phyloP scores from a whole-genome alignment of 2,888 invertebrate genomes.

The Mesorhabditis spiculigera region DNA sequence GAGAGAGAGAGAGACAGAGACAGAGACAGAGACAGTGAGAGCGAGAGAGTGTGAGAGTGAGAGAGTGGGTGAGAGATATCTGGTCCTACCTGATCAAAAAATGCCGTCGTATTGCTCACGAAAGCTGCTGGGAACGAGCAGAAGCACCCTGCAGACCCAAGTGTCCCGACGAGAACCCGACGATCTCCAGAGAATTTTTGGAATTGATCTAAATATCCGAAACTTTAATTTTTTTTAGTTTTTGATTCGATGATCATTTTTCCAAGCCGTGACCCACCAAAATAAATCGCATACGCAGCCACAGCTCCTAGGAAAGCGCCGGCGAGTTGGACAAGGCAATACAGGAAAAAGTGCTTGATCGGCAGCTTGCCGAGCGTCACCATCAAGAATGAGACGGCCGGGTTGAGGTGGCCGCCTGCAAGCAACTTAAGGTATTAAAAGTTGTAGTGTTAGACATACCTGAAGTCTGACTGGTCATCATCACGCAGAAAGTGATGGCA shows the following conservation, averaged over 20 bases:
- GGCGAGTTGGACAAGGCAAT: conserved; percentile 38
- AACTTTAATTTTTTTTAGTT: conserved; percentile 10
- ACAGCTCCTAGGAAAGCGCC: conserved; percentile 46
- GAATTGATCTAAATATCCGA: conserved; percentile 33
- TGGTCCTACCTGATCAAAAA: conserved; percentile 42
- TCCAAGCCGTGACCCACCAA: conserved; percentile 19
- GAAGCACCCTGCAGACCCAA: conserved; percentile 48
- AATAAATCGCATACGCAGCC: conserved; percentile 38
- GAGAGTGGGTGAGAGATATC: not conserved
- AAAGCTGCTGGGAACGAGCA: conserved; percentile 46
- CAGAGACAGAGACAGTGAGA: too few species aligned
- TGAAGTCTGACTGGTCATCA: conserved; percentile 40
- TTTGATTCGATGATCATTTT: not conserved
- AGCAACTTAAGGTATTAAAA: not conserved
- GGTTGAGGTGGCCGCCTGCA: conserved; percentile 44
- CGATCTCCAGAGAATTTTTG: conserved; percentile 26
- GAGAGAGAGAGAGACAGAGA: too few species aligned
- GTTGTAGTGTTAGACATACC: conserved; percentile 15
- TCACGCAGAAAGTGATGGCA: conserved; percentile 46
- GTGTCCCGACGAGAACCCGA: conserved; percentile 25
- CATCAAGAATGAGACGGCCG: conserved; percentile 43
- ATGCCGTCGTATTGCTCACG: conserved; percentile 42
- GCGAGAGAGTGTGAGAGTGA: too few species aligned
- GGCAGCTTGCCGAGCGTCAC: conserved; percentile 40
- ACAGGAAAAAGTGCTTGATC: conserved; percentile 36